A percentile compares a stretch with the other conserved stretches of the same genome.
Evolutionary conservation across 2,797 vertebrate species (phyloP).

Genomic region (Sphenodon punctatus): DNA sequence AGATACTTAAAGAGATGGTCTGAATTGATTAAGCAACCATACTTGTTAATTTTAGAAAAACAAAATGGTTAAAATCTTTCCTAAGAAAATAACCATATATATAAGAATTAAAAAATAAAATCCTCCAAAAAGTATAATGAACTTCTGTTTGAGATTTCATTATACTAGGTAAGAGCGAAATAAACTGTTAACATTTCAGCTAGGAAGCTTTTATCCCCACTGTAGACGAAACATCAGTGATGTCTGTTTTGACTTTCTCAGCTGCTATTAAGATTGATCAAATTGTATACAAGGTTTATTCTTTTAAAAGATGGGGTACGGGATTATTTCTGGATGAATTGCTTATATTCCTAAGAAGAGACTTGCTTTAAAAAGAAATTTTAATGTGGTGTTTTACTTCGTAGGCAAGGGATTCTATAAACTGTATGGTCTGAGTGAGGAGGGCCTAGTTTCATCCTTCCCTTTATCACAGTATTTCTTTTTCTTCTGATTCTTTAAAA

Average conservation of each 20-base stretch:
- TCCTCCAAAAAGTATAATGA: background rate
- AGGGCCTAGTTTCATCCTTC: background rate
- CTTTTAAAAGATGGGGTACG: too few relatives aligned
- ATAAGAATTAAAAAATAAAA: background rate
- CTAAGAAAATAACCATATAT: background rate
- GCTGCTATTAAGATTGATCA: background rate
- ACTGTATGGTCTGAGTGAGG: background rate
- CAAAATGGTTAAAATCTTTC: background rate
- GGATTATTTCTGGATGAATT: background rate
- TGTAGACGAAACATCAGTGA: background rate
- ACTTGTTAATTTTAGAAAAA: background rate
- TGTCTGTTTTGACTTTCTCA: background rate
- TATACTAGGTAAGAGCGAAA: background rate
- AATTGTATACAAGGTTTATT: background rate
- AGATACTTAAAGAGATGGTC: background rate
- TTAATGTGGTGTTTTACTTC: background rate
- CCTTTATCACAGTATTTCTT: background rate
- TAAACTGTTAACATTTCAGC: background rate
- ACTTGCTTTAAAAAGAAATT: background rate
- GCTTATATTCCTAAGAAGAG: background rate
- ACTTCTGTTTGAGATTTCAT: background rate
- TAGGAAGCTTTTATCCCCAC: background rate
- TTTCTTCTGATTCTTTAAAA: too few relatives aligned
- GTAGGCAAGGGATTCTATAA: background rate
- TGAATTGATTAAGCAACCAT: background rate